phyloP scores from a whole-genome alignment of 2,113 vertebrate genomes.

The Nansenia antarctica region DNA sequence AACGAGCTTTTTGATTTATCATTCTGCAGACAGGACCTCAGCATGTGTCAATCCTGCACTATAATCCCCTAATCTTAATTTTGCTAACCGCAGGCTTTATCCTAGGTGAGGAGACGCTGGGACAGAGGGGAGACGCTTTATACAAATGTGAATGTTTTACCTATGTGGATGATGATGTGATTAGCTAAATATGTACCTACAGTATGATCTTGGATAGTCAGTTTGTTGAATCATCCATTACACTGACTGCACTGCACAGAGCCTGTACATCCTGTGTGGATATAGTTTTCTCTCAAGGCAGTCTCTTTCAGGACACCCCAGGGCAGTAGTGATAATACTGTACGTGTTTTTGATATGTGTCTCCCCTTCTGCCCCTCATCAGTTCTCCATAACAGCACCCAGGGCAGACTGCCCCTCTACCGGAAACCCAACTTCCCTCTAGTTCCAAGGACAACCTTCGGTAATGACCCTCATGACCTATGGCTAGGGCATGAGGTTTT shows the following conservation, averaged over 20 bases:
- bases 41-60: not conserved
- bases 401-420: slow-evolving; percentile 38
- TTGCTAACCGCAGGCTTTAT: slow-evolving; percentile 12
- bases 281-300: not conserved
- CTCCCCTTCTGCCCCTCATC: slow-evolving; percentile 44
- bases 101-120: not conserved
- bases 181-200: not conserved
- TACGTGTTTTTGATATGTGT: slow-evolving; percentile 38
- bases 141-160: not conserved
- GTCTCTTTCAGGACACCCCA: not conserved
- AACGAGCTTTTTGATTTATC: slow-evolving; percentile 23
- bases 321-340: not conserved
- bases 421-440: slow-evolving; percentile 22
- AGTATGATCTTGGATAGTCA: not conserved
- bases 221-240: not conserved
- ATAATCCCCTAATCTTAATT: not conserved
- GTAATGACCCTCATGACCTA: slow-evolving; percentile 63
- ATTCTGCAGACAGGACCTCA: slow-evolving; percentile 12
- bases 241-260: not conserved
- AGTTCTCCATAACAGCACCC: slow-evolving; percentile 66
- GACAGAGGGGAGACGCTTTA: too few relatives aligned
- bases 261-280: not conserved
- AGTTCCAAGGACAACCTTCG: slow-evolving; percentile 57
- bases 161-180: not conserved
- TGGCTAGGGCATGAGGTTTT: not conserved